These are phyloP conservation scores for Pipra filicauda DNA, from an alignment of 2,113 vertebrate species.

Conservation along the genomic window DNA sequence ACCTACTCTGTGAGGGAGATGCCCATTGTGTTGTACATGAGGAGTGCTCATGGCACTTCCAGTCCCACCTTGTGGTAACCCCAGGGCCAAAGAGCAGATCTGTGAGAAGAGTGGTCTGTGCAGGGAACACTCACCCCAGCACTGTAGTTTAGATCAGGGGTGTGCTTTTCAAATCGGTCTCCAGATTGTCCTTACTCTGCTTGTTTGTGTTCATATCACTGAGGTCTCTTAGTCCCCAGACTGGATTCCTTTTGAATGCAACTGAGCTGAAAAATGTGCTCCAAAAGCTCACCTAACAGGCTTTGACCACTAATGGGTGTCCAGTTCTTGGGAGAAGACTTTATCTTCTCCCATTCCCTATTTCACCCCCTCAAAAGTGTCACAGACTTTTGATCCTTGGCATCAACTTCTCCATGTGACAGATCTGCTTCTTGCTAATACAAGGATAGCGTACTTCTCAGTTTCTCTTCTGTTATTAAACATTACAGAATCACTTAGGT, in stretches of 20 bases:
- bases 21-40: rapidly evolving
- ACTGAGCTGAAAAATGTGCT: background rate
- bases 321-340: background rate
- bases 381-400: background rate
- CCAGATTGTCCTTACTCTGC: rapidly evolving
- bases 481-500: background rate
- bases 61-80: background rate
- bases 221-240: background rate
- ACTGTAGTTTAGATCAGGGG: background rate
- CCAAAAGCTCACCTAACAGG: background rate
- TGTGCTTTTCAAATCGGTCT: background rate
- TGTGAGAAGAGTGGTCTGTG: rapidly evolving
- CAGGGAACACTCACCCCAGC: no score
- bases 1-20: background rate
- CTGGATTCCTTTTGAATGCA: background rate
- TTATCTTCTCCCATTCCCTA: background rate
- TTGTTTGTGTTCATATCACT: background rate
- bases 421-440: background rate
- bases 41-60: background rate
- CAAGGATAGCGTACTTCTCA: background rate
- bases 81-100: rapidly evolving
- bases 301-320: background rate
- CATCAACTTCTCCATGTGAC: background rate
- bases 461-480: background rate
- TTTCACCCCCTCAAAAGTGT: rapidly evolving